Evolutionary conservation across 2,797 vertebrate genomes (phyloP), one percentile per base, ranked within the genome.

Genomic region (Adelosebastes latens): DNA sequence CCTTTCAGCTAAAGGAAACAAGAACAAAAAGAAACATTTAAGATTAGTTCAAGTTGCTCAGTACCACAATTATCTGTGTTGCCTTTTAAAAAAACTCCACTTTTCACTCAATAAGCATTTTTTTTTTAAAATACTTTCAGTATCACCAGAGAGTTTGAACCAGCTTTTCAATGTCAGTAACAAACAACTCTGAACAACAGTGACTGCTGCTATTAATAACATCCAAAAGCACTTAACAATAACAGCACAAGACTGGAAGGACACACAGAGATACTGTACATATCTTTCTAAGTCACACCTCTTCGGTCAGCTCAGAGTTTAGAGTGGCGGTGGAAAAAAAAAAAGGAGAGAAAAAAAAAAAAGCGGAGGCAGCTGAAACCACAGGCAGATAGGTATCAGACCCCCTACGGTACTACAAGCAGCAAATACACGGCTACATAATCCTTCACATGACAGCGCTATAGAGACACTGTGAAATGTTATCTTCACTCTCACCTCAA

Each of bases 1-100:
- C 96, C 98, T 98, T 98, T 99, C 98, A 98, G 98, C 98, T 99
- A 94, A 63, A 22, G 56, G 80, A 64, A 49, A 86, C 2, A 84
- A 85, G 31, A 83, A 62, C 81, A 53, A 56, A 71, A 68, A 32
- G 68, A 65, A 62, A 58, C 46, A 67, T 3, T 58, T 14, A 13
- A 61, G 25, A 63, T 92, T 66, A 88, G 63, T 49, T 10, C 24
- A 72, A 78, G 68, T 80, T 71, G 36, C 24, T 80, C 46, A 66
- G 59, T 36, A 52, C 70, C 22, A 58, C 14, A 49, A 42, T 4
- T 0, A 77, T 61, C 46, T 60, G 16, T 60, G 16, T 55, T 11
- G 39, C 13, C 5, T 20, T 36, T 77, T 4, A 58, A 71, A 2
- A 20, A 72, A 61, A 75, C 46, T 75, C 8, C 11, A 59, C 22